Percentiles rank a stretch among this genome's conserved stretches.
Evolutionary conservation across 2,113 vertebrate species (phyloP).

Genomic region (Channa argus): DNA sequence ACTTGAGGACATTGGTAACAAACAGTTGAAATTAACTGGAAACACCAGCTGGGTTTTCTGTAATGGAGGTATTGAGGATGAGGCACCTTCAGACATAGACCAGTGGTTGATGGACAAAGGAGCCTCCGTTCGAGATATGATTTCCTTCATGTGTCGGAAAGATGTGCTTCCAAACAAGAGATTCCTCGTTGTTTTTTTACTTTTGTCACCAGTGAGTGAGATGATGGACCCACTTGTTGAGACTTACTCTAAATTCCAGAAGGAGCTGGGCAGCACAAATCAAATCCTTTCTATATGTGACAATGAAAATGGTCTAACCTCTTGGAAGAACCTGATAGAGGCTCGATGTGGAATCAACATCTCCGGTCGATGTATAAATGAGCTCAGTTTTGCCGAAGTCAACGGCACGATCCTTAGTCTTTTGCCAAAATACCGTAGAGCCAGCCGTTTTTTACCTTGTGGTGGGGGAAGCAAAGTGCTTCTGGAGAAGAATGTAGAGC

Average conservation of each 20-base stretch:
- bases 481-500: slow-evolving; percentile 83
- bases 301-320: slow-evolving; percentile 72
- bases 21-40: slow-evolving; percentile 80
- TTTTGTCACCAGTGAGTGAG: slow-evolving; percentile 83
- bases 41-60: slow-evolving; percentile 90
- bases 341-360: slow-evolving; percentile 71
- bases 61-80: slow-evolving; percentile 77
- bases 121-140: slow-evolving; percentile 80
- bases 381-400: slow-evolving; percentile 83
- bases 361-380: slow-evolving; percentile 80
- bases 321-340: slow-evolving; percentile 81
- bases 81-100: slow-evolving; percentile 73
- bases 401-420: slow-evolving; percentile 87
- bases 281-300: slow-evolving; percentile 86
- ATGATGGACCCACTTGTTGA: slow-evolving; percentile 85
- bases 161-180: slow-evolving; percentile 83
- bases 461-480: slow-evolving; percentile 71
- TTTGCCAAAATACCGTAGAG: slow-evolving; percentile 81
- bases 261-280: slow-evolving; percentile 83
- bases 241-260: slow-evolving; percentile 85
- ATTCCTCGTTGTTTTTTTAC: slow-evolving; percentile 87
- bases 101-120: slow-evolving; percentile 85
- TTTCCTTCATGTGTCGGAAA: slow-evolving; percentile 86
- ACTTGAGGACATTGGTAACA: slow-evolving; percentile 75
- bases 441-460: slow-evolving; percentile 81